Evolutionary conservation across 2,113 vertebrate genomes (phyloP), one percentile per base, ranked within the genome.

Genomic region (Orthonyx spaldingii): DNA sequence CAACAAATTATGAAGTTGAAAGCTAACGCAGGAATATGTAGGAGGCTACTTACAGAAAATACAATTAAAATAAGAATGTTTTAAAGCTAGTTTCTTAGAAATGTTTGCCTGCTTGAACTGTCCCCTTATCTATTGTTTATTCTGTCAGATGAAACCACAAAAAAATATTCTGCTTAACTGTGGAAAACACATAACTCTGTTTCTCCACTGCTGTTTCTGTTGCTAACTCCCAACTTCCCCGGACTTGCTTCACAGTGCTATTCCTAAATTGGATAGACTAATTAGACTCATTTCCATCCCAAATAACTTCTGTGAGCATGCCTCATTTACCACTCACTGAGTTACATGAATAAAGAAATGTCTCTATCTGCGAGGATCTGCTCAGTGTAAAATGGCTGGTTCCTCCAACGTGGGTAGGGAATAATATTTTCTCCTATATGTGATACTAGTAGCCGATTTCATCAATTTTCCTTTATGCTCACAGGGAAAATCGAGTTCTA

Each of bases 241-340:
- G 12, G 66, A 66, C 83, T 88, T 89, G 87, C 84, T 91, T 96
- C 91, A 93, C 72, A 59, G 44, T 80, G 91, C 84, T 94, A 77
- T 77, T 93, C 84, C 93, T 94, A 95, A 96, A 21, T 24, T 83
- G 80, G 89, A 95, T 35, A 94, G 96, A 96, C 96, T 97, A 97
- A 97, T 97, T 97, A 97, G 96, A 97, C 96, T 97, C 93, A 97
- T 97, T 97, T 97, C 96, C 96, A 97, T 97, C 95, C 96, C 93
- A 97, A 97, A 96, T 95, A 97, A 97, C 93, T 97, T 97, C 94
- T 96, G 78, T 81, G 96, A 97, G 86, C 95, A 97, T 95, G 95
- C 91, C 96, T 97, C 95, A 97, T 97, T 97, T 97, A 97, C 97
- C 97, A 96, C 97, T 97, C 94, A 95, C 97, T 97, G 97, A 95